Conservation (phyloP, 64 coral and sea anemone genomes). For the Anthopleura sola region DNA sequence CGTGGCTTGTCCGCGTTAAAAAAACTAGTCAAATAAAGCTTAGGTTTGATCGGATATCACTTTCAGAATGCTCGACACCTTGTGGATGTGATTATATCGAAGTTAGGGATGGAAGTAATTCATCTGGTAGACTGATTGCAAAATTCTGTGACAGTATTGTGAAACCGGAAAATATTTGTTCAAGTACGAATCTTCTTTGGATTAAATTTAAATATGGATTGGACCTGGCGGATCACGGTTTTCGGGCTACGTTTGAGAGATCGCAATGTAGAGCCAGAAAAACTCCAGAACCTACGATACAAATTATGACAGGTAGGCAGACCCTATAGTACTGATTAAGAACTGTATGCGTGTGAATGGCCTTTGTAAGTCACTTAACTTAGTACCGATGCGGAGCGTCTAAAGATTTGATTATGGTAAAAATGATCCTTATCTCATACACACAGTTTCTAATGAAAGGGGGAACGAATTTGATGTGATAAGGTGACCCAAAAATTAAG, state of each 20-base stretch:
- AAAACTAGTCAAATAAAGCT: neutral
- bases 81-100: conserved; percentile 17
- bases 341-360: neutral
- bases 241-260: conserved; percentile 14
- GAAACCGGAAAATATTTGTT: conserved; percentile 23
- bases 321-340: neutral
- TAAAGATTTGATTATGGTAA: too few species aligned
- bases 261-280: conserved; percentile 7
- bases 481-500: too few species aligned
- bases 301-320: neutral
- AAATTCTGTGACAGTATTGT: conserved; percentile 14
- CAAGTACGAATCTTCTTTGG: conserved; percentile 12
- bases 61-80: conserved; percentile 1
- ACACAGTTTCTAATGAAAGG: too few species aligned
- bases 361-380: too few species aligned
- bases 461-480: too few species aligned
- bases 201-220: conserved; percentile 20
- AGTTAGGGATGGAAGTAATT: conserved; percentile 5
- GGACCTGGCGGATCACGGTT: conserved; percentile 2
- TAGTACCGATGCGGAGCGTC: too few species aligned
- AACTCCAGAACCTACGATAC: neutral
- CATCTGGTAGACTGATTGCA: conserved; percentile 11
- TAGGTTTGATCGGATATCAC: neutral
- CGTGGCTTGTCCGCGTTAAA: conserved; percentile 6
- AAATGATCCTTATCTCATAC: too few species aligned